Base-by-base conservation (phyloP, 2,797 vertebrate genomes). In the Neoniphon sammara region DNA sequence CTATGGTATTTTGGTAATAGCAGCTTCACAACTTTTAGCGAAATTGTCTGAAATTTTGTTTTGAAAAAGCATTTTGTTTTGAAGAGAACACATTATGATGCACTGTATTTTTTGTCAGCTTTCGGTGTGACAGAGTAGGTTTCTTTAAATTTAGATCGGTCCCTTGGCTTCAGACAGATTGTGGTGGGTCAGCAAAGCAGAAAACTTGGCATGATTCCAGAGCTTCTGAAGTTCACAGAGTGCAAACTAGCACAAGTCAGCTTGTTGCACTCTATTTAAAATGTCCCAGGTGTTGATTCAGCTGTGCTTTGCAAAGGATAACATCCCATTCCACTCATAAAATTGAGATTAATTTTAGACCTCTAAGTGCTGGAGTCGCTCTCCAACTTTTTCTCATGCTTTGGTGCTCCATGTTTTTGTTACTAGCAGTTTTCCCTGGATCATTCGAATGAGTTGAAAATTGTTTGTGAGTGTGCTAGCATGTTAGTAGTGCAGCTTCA, bases 181-280 rank as follows among this genome's bases (percentile, higher is more conserved):
- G 23, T 44, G 18, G 60, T 62, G 7, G 42, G 21, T 65, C 53
- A 73, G 27, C 66, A 68, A 23, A 76, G 46, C 14, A 3, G 46
- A 54, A 25, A n/a, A 64, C 17, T 56, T 56, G 47, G 56, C 55
- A 49, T 15, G n/a, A 18, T 17, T 74, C 56, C 56, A 60, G 47
- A 53, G 31, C 20, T 6, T 30, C 27, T 44, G 14, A 12, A 20
- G 8, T 52, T 20, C 50, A 52, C 6, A 5, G 50, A 52, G 50
- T 52, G 50, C 50, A 39, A 39, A 39, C 36, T 7, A 39, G 36
- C 36, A 39, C 2, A 44, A 44, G 7, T 30, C n/a, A 46, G n/a
- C 4, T 46, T 12, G 57, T 39, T 46, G 5, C 4, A 52, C 27
- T 59, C n/a, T 1, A 34, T 54, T 46, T 55, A 5, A 65, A 77